A percentile compares a stretch with the other conserved stretches of the same genome.
phyloP scores from a whole-genome alignment of 2,113 vertebrate genomes.

The Galeopterus variegatus region DNA sequence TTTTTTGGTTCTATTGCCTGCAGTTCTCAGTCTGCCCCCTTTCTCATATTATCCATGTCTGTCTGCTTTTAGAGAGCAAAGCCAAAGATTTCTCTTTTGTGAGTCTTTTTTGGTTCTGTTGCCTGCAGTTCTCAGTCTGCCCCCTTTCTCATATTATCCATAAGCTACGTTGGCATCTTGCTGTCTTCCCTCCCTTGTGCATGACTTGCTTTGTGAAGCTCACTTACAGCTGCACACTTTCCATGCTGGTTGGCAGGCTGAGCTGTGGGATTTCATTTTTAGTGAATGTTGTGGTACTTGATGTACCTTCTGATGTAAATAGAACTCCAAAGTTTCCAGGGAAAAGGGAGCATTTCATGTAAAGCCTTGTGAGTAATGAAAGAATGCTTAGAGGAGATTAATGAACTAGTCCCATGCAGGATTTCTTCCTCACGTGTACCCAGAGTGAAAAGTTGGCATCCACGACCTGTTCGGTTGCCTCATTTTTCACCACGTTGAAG shows the following conservation, averaged over 20 bases:
- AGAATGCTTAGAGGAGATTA: slow-evolving; percentile 59
- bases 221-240: slow-evolving; percentile 46
- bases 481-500: slow-evolving; percentile 34
- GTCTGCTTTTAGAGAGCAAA: slow-evolving; percentile 52
- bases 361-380: slow-evolving; percentile 30
- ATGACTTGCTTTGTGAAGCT: slow-evolving; percentile 67
- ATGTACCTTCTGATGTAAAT: slow-evolving; percentile 72
- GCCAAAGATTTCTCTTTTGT: slow-evolving; percentile 50
- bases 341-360: background rate
- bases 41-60: slow-evolving; percentile 32
- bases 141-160: slow-evolving; percentile 40
- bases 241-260: slow-evolving; percentile 53
- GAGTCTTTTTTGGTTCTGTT: slow-evolving; percentile 50
- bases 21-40: slow-evolving; percentile 18
- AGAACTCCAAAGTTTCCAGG: slow-evolving; percentile 40
- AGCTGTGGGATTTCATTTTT: slow-evolving; percentile 75
- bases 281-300: slow-evolving; percentile 63
- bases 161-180: slow-evolving; percentile 68
- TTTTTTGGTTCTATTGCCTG: slow-evolving; percentile 56
- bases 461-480: slow-evolving; percentile 3
- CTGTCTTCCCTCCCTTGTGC: slow-evolving; percentile 27
- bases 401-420: background rate
- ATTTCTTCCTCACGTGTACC: background rate
- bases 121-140: slow-evolving; percentile 36
- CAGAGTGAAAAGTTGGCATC: slow-evolving; percentile 41